A percentile compares a stretch with the other conserved stretches of the same genome.
Conservation (phyloP, 2,888 invertebrate species). For the Cataglyphis albicans region DNA sequence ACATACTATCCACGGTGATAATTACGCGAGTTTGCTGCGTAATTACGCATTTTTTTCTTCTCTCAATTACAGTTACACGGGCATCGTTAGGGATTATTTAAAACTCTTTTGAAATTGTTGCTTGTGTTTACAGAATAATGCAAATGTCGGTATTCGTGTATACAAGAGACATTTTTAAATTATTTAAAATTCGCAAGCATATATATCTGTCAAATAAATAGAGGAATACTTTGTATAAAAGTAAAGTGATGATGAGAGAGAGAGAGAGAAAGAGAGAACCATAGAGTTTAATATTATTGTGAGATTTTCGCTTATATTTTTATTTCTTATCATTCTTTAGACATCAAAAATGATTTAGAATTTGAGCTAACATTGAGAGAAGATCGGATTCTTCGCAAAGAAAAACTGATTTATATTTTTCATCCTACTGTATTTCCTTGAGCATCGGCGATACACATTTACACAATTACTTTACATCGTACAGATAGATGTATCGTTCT, state of each 20-base stretch:
- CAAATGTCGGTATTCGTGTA: neutral
- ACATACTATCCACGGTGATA: conserved; percentile 35
- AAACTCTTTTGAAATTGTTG: neutral
- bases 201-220: neutral
- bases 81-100: neutral
- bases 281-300: neutral
- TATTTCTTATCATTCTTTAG: neutral
- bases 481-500: conserved; percentile 7
- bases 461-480: conserved; percentile 15
- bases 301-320: neutral
- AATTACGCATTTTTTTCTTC: conserved; percentile 14
- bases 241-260: neutral
- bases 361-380: neutral
- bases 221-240: neutral
- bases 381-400: neutral
- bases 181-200: neutral
- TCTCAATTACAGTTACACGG: neutral
- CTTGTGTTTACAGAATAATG: neutral
- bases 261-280: neutral
- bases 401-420: neutral
- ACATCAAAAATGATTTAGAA: neutral
- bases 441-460: neutral
- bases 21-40: conserved; percentile 35
- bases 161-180: neutral
- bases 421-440: neutral